phyloP scores from a whole-genome alignment of 2,797 vertebrate genomes.

The Gadopsis bispinosus region DNA sequence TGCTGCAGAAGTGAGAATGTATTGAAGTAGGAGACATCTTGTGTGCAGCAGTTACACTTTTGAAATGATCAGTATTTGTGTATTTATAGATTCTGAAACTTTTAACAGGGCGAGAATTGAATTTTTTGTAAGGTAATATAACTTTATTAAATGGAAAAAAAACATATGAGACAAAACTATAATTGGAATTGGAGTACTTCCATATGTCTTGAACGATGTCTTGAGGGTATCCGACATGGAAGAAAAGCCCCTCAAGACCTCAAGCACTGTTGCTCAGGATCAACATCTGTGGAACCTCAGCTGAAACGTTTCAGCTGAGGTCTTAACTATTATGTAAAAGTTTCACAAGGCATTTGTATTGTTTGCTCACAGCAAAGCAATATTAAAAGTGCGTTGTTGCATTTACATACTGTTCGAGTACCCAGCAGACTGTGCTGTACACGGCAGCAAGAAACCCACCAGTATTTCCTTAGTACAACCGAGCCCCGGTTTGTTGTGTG shows the following conservation, averaged over 20 bases:
- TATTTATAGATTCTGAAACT: too few relatives aligned
- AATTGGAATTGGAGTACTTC: too few relatives aligned
- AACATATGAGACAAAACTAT: neutral
- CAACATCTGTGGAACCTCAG: neutral
- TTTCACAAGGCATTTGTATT: neutral
- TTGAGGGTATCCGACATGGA: neutral
- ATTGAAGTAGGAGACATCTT: neutral
- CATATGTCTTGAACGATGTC: neutral
- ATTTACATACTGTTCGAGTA: neutral
- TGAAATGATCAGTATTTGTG: neutral
- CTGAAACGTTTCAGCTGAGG: neutral
- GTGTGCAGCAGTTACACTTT: neutral
- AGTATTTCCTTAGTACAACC: neutral
- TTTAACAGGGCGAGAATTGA: neutral
- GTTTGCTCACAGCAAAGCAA: neutral
- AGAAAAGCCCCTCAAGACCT: neutral
- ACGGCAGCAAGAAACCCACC: neutral
- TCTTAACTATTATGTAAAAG: neutral
- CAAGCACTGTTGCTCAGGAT: neutral
- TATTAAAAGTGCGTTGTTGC: neutral
- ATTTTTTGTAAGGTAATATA: neutral
- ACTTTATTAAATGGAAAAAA: neutral
- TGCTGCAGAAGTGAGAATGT: too few relatives aligned
- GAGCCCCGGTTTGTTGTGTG: neutral
- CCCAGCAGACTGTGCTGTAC: neutral